Evolutionary conservation across 2,113 vertebrate species (phyloP).

Genomic region (Otocyon megalotis): DNA sequence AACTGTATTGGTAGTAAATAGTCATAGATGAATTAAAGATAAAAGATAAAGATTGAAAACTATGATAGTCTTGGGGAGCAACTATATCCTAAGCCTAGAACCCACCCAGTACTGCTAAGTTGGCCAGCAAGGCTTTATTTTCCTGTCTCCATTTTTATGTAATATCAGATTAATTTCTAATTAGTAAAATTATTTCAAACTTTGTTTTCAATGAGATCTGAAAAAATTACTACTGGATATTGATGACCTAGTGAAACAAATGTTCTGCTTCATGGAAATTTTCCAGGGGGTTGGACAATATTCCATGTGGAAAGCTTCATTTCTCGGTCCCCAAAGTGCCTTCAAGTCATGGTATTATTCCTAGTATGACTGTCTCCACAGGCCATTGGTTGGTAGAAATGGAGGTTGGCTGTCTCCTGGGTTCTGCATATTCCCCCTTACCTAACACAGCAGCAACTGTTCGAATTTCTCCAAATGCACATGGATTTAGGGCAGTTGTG

Average conservation of each 20-base stretch:
- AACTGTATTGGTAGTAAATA: background rate
- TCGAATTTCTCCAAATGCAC: background rate
- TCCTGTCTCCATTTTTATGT: background rate
- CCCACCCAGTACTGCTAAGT: background rate
- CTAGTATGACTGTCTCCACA: background rate
- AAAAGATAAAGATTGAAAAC: background rate
- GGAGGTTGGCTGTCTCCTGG: background rate
- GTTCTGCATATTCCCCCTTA: no score
- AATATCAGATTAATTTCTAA: background rate
- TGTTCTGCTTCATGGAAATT: background rate
- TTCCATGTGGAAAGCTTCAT: background rate
- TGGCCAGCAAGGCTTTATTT: background rate
- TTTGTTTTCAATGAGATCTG: background rate
- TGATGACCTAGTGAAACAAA: background rate
- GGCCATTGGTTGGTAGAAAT: background rate
- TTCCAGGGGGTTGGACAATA: background rate
- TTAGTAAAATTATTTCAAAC: background rate
- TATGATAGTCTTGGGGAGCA: background rate
- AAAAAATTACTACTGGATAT: background rate
- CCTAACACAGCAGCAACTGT: background rate
- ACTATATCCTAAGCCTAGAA: background rate
- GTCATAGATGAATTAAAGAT: background rate
- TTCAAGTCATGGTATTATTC: accelerated
- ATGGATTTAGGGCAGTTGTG: accelerated
- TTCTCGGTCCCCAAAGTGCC: no score